These are phyloP conservation scores for Trissolcus basalis DNA, from an alignment of 1,140 invertebrate genomes.

Conservation along the genomic window DNA sequence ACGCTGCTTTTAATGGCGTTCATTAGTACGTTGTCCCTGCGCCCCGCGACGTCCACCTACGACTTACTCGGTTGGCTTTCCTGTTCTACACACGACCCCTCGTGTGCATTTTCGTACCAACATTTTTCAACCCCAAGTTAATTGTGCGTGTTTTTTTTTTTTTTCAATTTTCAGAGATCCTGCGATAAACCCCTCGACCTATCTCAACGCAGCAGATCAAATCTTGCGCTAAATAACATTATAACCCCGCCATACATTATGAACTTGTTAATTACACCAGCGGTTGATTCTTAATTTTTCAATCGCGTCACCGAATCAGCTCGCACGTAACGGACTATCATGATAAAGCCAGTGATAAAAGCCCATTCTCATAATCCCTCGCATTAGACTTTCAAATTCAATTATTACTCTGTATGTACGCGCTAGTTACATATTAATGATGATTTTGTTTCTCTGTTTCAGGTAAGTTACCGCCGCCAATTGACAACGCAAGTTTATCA, in stretches of 20 bases:
- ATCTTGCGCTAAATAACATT: slow-evolving; percentile 18
- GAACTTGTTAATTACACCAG: slow-evolving; percentile 20
- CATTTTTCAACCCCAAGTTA: slow-evolving; percentile 39
- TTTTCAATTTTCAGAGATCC: slow-evolving; percentile 4
- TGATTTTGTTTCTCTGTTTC: slow-evolving; percentile 43
- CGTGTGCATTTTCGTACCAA: slow-evolving; percentile 33
- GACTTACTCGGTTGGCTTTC: slow-evolving; percentile 25
- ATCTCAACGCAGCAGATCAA: slow-evolving; percentile 16
- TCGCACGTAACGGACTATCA: slow-evolving; percentile 7
- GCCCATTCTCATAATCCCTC: slow-evolving; percentile 11
- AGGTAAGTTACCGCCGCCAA: slow-evolving; percentile 27
- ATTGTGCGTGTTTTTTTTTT: slow-evolving; percentile 49
- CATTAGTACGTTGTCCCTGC: slow-evolving; percentile 74
- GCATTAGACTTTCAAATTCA: slow-evolving; percentile 36
- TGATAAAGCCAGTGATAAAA: not conserved
- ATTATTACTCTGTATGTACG: slow-evolving; percentile 14
- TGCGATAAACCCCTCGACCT: slow-evolving; percentile 19
- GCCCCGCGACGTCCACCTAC: slow-evolving; percentile 59
- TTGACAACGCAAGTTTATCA: not conserved
- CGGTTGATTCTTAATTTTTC: slow-evolving; percentile 5
- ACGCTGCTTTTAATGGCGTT: slow-evolving; percentile 77
- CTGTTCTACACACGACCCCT: slow-evolving; percentile 27
- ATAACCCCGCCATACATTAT: slow-evolving; percentile 1
- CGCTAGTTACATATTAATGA: slow-evolving; percentile 11
- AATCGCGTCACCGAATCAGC: slow-evolving; percentile 19